phyloP scores from a whole-genome alignment of 2,797 vertebrate species.

The Loriculus beryllinus region DNA sequence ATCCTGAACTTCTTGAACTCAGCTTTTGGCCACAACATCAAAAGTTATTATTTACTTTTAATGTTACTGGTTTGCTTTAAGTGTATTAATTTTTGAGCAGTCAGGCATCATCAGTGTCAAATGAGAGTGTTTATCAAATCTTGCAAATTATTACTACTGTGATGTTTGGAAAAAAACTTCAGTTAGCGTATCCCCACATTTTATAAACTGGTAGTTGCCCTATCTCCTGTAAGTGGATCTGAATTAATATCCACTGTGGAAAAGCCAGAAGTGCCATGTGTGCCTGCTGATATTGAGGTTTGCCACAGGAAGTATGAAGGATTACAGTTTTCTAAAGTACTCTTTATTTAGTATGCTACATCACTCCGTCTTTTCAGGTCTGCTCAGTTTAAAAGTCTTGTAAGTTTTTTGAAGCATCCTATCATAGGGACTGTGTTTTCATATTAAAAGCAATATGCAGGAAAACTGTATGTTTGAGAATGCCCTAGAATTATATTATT shows the following conservation, averaged over 20 bases:
- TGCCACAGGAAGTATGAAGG: neutral
- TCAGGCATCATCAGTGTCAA: neutral
- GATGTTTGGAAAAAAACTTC: neutral
- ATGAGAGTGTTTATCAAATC: neutral
- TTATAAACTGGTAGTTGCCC: neutral
- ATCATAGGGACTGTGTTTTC: neutral
- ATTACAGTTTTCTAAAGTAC: neutral
- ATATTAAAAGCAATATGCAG: neutral
- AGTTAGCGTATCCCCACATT: neutral
- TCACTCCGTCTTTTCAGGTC: neutral
- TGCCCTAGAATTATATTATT: neutral
- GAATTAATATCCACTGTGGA: neutral
- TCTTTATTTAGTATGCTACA: neutral
- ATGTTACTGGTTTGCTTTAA: neutral
- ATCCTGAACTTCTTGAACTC: neutral
- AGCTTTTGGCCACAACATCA: neutral
- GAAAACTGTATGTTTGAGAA: neutral
- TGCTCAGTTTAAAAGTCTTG: neutral
- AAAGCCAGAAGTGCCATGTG: neutral
- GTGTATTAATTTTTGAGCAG: neutral
- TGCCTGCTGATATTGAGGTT: neutral
- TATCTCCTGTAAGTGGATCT: accelerated
- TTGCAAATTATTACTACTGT: neutral
- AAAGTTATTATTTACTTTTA: neutral
- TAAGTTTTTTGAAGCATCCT: neutral